A percentile compares a stretch with the other conserved stretches of the same genome.
Conservation (phyloP, 2,113 vertebrate genomes). For the Ancistrus triradiatus region DNA sequence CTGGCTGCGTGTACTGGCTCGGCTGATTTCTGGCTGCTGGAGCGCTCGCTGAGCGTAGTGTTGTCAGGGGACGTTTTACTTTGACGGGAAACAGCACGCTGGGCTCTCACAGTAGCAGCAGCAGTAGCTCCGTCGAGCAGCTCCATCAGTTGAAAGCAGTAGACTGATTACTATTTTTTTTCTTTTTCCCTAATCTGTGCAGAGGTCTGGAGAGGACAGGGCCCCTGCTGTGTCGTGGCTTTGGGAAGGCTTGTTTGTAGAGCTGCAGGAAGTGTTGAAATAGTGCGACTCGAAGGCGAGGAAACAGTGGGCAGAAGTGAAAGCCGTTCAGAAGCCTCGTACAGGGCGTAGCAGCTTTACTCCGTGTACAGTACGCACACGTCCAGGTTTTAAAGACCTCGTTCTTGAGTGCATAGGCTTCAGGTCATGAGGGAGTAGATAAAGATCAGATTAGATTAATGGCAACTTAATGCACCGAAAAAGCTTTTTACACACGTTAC, state of each 20-base stretch:
- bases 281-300: background rate
- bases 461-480: too few relatives aligned
- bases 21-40: conserved; percentile 11
- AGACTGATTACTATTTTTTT: background rate
- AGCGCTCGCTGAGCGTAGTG: conserved; percentile 7
- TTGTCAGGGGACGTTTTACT: conserved; percentile 14
- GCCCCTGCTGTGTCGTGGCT: background rate
- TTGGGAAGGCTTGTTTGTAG: background rate
- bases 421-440: too few relatives aligned
- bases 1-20: conserved; percentile 21
- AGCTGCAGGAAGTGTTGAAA: conserved; percentile 32
- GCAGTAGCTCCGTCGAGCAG: background rate
- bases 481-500: too few relatives aligned
- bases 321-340: too few relatives aligned
- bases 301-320: background rate
- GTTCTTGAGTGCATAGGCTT: too few relatives aligned
- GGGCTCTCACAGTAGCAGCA: conserved; percentile 9
- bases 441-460: too few relatives aligned
- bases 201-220: background rate
- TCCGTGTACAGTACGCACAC: too few relatives aligned
- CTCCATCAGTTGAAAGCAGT: background rate
- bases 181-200: background rate
- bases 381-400: too few relatives aligned
- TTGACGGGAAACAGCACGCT: conserved; percentile 26
- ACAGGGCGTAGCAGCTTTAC: background rate